Conservation (phyloP, 1,140 invertebrate species). For the Lethrus apterus region DNA sequence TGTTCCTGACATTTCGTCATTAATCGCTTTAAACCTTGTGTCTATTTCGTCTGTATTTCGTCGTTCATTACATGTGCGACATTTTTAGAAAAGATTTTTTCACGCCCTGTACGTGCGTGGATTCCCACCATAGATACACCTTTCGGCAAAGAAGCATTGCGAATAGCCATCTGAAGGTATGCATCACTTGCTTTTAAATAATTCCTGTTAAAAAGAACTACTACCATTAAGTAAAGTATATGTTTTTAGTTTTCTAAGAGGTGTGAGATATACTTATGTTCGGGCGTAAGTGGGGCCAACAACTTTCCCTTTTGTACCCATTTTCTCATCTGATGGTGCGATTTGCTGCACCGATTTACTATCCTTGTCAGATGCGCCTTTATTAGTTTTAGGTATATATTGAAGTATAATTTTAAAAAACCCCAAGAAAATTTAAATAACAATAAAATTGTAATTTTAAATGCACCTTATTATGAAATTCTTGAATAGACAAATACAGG, state of each 20-base stretch:
- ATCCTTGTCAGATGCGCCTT: no score
- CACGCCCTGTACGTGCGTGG: conserved; percentile 96
- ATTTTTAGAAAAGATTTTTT: conserved; percentile 99
- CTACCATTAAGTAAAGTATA: conserved; percentile 85
- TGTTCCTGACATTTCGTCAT: conserved; percentile 99
- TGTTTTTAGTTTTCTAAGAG: conserved; percentile 83
- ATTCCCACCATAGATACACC: conserved; percentile 99
- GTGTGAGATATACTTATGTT: conserved; percentile 89
- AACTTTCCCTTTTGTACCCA: conserved; percentile 80
- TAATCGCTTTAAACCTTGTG: conserved; percentile 84
- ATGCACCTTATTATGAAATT: no score
- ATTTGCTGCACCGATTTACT: no score
- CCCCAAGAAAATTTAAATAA: no score
- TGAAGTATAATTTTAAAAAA: no score
- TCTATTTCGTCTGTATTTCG: conserved; percentile 98
- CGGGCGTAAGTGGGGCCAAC: conserved; percentile 88
- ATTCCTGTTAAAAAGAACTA: conserved; percentile 81
- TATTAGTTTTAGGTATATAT: no score
- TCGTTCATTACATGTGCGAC: conserved; percentile 99
- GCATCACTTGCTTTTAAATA: conserved; percentile 90
- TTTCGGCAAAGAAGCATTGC: conserved; percentile 99
- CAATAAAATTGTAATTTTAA: no score
- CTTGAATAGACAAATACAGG: no score
- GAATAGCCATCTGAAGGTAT: conserved; percentile 97
- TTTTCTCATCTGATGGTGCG: conserved; percentile 74